A percentile compares a stretch with the other conserved stretches of the same genome.
phyloP scores from a whole-genome alignment of 2,888 invertebrate species.

The Melieria omissa region DNA sequence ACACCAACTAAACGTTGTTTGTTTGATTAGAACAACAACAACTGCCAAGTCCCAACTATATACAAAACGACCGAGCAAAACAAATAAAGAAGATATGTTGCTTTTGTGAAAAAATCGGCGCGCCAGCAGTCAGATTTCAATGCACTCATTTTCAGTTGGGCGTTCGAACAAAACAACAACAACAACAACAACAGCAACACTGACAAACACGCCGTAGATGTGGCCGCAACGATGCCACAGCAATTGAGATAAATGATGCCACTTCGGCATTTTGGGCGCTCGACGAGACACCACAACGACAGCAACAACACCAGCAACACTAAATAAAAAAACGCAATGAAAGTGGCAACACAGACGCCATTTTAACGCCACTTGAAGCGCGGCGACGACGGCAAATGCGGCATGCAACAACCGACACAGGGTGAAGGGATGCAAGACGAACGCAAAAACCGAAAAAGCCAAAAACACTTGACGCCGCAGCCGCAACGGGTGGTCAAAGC shows the following conservation, averaged over 20 bases:
- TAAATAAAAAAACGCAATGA: background rate
- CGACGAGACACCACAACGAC: background rate
- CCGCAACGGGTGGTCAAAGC: slow-evolving; percentile 39
- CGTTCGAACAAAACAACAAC: background rate
- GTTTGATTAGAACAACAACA: too few relatives aligned
- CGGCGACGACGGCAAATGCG: slow-evolving; percentile 32
- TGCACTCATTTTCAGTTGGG: background rate
- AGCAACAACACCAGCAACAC: background rate
- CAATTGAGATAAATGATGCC: slow-evolving; percentile 25
- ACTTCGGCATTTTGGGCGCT: background rate
- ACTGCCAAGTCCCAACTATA: too few relatives aligned
- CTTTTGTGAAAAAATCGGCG: background rate
- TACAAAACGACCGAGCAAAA: slow-evolving; percentile 16
- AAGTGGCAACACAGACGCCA: slow-evolving; percentile 46
- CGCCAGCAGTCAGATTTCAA: background rate
- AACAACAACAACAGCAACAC: background rate
- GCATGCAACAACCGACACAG: slow-evolving; percentile 43
- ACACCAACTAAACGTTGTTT: background rate
- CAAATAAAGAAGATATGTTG: too few relatives aligned
- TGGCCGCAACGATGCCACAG: background rate
- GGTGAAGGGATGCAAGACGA: too few relatives aligned
- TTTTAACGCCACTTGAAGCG: slow-evolving; percentile 42
- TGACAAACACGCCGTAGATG: background rate
- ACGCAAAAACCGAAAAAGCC: too few relatives aligned
- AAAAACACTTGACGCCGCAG: too few relatives aligned